Conservation (phyloP, 2,797 vertebrate species). For the Phaenicophaeus curvirostris region DNA sequence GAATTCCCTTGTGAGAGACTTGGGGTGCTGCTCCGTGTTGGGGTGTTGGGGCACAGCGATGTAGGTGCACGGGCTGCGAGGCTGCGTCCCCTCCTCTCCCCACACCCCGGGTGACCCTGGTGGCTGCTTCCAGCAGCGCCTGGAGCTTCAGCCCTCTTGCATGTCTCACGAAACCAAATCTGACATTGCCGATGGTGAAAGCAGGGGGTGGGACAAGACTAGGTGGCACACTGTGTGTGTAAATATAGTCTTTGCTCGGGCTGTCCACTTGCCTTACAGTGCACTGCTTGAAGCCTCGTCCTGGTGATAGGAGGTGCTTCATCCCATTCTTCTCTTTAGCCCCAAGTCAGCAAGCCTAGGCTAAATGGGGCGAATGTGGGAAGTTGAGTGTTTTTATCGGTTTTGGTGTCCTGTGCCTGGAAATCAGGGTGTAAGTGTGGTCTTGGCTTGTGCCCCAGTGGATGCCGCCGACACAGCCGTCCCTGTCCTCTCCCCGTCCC, state of each 20-base stretch:
- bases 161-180: accelerated
- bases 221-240: not conserved
- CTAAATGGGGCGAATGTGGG: not conserved
- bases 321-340: not conserved
- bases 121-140: not conserved
- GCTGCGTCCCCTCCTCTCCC: not conserved
- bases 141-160: not conserved
- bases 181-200: accelerated
- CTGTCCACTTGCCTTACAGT: not conserved
- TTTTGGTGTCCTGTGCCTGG: not conserved
- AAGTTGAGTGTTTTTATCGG: not conserved
- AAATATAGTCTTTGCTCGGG: not conserved
- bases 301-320: not conserved
- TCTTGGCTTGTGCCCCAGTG: not conserved
- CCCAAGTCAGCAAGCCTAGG: not conserved
- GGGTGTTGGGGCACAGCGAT: not conserved
- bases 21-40: accelerated
- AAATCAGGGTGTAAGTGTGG: not conserved
- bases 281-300: not conserved
- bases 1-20: not conserved
- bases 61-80: accelerated
- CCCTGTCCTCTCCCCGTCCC: not conserved
- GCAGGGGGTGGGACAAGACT: not conserved
- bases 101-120: not conserved
- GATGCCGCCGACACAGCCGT: accelerated